Conservation (phyloP, 2,113 vertebrate species). For the Myodes glareolus region DNA sequence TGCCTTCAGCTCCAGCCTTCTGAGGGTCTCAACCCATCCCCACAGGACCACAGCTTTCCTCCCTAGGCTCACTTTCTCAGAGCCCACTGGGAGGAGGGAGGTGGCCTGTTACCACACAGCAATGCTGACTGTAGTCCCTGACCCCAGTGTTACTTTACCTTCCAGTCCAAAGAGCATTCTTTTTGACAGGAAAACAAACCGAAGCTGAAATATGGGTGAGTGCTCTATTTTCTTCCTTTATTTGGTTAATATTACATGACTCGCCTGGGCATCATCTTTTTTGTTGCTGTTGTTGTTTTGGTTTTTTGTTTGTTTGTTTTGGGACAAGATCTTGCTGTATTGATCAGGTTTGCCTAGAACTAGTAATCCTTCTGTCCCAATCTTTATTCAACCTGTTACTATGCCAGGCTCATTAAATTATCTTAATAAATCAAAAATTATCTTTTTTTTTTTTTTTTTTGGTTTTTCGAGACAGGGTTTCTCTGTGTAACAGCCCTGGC, state of each 20-base stretch:
- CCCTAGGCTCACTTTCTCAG: neutral
- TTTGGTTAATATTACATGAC: neutral
- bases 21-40: neutral
- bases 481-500: no score
- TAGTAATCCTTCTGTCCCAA: neutral
- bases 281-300: no score
- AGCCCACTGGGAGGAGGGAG: conserved; percentile 1
- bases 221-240: neutral
- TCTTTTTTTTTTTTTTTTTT: no score
- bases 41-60: accelerated
- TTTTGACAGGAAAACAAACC: neutral
- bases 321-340: no score
- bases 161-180: conserved; percentile 39
- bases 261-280: neutral
- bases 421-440: neutral
- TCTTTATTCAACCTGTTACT: neutral
- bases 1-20: neutral
- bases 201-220: conserved; percentile 14
- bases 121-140: conserved; percentile 1
- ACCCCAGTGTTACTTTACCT: conserved; percentile 9
- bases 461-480: no score
- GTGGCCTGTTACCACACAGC: neutral
- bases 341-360: neutral
- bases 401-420: no score
- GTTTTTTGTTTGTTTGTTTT: no score